phyloP scores from a whole-genome alignment of 2,113 vertebrate genomes.

The Silurus meridionalis region DNA sequence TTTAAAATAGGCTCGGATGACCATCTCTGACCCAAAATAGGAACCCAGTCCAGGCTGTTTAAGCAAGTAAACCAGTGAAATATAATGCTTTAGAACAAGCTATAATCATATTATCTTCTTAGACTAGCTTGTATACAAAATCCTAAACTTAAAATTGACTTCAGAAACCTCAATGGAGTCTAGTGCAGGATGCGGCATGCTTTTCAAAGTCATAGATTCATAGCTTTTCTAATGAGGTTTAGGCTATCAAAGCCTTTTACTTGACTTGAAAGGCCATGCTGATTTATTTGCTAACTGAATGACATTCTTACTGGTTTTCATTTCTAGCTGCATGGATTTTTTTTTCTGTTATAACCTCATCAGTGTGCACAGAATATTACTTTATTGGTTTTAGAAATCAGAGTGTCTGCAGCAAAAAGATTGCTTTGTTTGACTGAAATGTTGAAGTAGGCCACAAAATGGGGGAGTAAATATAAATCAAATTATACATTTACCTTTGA shows the following conservation, averaged over 20 bases:
- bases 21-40: slow-evolving; percentile 44
- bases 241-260: slow-evolving; percentile 14
- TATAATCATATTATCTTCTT: slow-evolving; percentile 41
- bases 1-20: slow-evolving; percentile 30
- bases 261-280: not conserved
- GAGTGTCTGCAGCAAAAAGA: slow-evolving; percentile 15
- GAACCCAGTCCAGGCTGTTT: slow-evolving; percentile 40
- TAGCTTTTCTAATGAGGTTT: not conserved
- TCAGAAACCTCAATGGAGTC: not conserved
- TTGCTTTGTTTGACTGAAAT: slow-evolving; percentile 28
- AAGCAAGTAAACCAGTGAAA: slow-evolving; percentile 39
- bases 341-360: slow-evolving; percentile 21
- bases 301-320: not conserved
- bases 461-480: slow-evolving; percentile 35
- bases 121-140: slow-evolving; percentile 1
- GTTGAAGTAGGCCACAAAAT: not conserved
- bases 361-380: slow-evolving; percentile 22
- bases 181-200: not conserved
- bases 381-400: slow-evolving; percentile 26
- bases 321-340: not conserved
- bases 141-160: slow-evolving; percentile 44
- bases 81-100: slow-evolving; percentile 20
- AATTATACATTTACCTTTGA: slow-evolving; percentile 41
- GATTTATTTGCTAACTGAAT: not conserved
- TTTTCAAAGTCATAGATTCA: not conserved